A percentile compares a stretch with the other conserved stretches of the same genome.
phyloP scores from a whole-genome alignment of 1,140 invertebrate species.

The Leptinotarsa defecta region DNA sequence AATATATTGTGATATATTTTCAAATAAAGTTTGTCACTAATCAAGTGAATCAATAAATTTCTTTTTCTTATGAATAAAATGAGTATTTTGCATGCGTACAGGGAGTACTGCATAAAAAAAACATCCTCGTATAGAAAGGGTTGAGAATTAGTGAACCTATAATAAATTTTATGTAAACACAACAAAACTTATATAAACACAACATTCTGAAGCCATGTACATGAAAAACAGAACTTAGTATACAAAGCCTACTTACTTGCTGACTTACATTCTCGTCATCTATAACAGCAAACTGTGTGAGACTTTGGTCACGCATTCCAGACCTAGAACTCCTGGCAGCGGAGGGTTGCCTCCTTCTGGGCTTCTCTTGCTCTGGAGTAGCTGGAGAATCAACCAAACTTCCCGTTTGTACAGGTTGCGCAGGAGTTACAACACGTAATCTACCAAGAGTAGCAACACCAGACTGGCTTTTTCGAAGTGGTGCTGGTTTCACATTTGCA shows the following conservation, averaged over 20 bases:
- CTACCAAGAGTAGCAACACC: constrained; percentile 64
- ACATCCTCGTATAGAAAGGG: no score
- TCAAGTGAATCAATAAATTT: no score
- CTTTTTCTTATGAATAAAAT: no score
- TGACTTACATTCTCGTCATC: constrained; percentile 93
- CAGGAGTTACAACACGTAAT: constrained; percentile 62
- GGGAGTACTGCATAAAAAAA: no score
- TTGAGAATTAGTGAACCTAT: no score
- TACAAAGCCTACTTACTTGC: constrained; percentile 63
- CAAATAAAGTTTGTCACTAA: no score
- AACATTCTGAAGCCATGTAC: no score
- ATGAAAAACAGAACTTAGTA: not conserved
- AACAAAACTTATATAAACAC: no score
- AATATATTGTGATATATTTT: no score
- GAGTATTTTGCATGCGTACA: no score
- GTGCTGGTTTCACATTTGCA: constrained; percentile 49
- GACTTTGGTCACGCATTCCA: constrained; percentile 61
- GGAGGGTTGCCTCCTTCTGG: constrained; percentile 50
- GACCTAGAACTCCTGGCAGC: constrained; percentile 50
- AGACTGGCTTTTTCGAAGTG: constrained; percentile 53
- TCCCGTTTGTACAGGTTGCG: constrained; percentile 35
- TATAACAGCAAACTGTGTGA: constrained; percentile 89
- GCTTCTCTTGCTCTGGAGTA: constrained; percentile 55
- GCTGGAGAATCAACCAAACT: constrained; percentile 51
- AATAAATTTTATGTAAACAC: no score